These are phyloP conservation scores for Microtus richardsoni DNA, from an alignment of 2,113 vertebrate species.

Conservation along the genomic window DNA sequence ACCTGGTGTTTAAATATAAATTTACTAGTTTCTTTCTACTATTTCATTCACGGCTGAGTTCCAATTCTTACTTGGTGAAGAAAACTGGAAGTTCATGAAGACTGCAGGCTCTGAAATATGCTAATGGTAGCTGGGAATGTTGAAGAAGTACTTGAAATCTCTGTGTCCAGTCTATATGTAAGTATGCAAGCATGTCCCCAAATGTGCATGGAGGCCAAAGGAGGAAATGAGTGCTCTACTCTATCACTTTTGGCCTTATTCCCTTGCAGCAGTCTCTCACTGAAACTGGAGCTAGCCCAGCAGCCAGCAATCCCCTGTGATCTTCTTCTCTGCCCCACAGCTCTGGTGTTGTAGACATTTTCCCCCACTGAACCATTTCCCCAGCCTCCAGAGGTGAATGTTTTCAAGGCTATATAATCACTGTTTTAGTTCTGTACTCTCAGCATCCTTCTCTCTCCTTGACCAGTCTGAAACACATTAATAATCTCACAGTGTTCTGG, in stretches of 20 bases:
- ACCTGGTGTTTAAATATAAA: neutral
- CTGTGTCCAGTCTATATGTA: neutral
- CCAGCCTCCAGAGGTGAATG: neutral
- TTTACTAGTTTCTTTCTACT: neutral
- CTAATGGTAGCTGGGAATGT: neutral
- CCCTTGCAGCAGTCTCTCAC: neutral
- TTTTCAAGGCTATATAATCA: neutral
- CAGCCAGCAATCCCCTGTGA: neutral
- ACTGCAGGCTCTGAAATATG: neutral
- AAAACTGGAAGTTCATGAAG: neutral
- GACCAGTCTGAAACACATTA: neutral
- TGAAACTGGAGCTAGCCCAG: neutral
- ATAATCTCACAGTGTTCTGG: neutral
- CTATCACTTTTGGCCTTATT: neutral
- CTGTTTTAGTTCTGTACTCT: neutral
- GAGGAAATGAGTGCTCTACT: neutral
- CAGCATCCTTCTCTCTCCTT: neutral
- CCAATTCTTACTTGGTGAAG: neutral
- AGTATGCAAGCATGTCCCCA: neutral
- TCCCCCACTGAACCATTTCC: neutral
- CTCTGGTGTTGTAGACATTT: neutral
- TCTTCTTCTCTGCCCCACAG: neutral
- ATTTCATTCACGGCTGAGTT: neutral
- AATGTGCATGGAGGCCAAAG: neutral
- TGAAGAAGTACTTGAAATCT: neutral